Percentiles rank a stretch among this genome's conserved stretches.
phyloP scores from a whole-genome alignment of 1,140 invertebrate genomes.

The Hylaeus volcanicus region DNA sequence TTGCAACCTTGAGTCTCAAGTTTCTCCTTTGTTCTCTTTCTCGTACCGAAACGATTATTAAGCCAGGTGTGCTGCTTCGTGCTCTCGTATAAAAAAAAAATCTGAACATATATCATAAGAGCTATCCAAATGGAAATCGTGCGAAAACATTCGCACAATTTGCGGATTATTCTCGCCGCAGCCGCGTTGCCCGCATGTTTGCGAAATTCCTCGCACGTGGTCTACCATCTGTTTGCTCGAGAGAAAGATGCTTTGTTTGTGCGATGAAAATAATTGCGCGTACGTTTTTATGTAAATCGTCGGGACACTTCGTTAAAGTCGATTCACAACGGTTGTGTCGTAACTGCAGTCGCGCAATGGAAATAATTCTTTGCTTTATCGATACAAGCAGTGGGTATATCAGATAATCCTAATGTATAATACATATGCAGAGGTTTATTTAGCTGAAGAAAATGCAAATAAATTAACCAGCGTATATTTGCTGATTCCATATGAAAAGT shows the following conservation, averaged over 20 bases:
- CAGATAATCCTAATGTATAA: too few species aligned
- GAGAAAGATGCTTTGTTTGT: slow-evolving; percentile 32
- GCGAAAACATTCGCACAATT: slow-evolving; percentile 29
- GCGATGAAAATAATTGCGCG: slow-evolving; percentile 3
- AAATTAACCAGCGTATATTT: too few species aligned
- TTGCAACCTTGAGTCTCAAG: slow-evolving; percentile 7
- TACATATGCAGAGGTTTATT: too few species aligned
- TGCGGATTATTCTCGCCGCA: background rate
- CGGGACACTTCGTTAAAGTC: background rate
- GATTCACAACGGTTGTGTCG: background rate
- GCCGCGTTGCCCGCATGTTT: slow-evolving; percentile 20
- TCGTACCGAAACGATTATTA: background rate
- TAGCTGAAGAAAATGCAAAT: too few species aligned
- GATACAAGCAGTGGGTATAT: too few species aligned
- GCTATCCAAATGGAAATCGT: slow-evolving; percentile 36
- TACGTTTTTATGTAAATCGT: background rate
- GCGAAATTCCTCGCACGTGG: slow-evolving; percentile 20
- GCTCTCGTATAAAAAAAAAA: background rate
- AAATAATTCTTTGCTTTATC: too few species aligned
- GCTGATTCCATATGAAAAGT: too few species aligned
- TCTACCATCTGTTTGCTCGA: background rate
- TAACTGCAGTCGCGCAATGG: background rate
- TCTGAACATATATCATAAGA: background rate
- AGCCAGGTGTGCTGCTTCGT: background rate
- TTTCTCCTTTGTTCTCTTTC: slow-evolving; percentile 3